phyloP scores from a whole-genome alignment of 1,140 invertebrate genomes.

The Aethina tumida region DNA sequence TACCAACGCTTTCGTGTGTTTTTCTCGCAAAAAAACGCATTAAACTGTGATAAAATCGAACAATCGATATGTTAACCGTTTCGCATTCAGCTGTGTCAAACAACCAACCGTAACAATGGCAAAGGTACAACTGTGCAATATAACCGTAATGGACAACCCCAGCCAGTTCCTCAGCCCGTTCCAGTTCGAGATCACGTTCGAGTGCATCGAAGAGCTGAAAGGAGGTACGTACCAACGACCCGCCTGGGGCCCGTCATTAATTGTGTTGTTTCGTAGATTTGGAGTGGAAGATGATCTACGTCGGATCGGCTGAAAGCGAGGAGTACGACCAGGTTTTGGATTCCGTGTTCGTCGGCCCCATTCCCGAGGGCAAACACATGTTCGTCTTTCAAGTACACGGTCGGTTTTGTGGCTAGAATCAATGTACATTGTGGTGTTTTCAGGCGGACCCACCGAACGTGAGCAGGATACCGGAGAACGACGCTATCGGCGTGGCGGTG shows the following conservation, averaged over 20 bases:
- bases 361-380: slow-evolving; percentile 95
- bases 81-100: too few species aligned
- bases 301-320: slow-evolving; percentile 94
- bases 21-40: too few species aligned
- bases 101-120: too few species aligned
- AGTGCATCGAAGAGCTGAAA: slow-evolving; percentile 94
- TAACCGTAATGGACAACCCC: slow-evolving; percentile 95
- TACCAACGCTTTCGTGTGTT: too few species aligned
- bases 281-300: slow-evolving; percentile 99
- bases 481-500: slow-evolving; percentile 95
- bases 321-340: slow-evolving; percentile 93
- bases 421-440: slow-evolving; percentile 27
- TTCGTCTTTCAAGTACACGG: slow-evolving; percentile 89
- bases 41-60: too few species aligned
- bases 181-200: slow-evolving; percentile 97
- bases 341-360: slow-evolving; percentile 93
- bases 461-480: slow-evolving; percentile 84
- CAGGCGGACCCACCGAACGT: slow-evolving; percentile 93
- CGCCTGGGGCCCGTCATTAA: neutral
- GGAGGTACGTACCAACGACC: slow-evolving; percentile 50
- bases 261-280: slow-evolving; percentile 58
- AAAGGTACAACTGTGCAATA: slow-evolving; percentile 94
- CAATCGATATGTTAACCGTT: too few species aligned
- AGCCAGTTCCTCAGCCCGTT: slow-evolving; percentile 92
- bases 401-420: slow-evolving; percentile 4